Evolutionary conservation across 2,888 invertebrate genomes (phyloP).

Genomic region (Microplitis deprimator): DNA sequence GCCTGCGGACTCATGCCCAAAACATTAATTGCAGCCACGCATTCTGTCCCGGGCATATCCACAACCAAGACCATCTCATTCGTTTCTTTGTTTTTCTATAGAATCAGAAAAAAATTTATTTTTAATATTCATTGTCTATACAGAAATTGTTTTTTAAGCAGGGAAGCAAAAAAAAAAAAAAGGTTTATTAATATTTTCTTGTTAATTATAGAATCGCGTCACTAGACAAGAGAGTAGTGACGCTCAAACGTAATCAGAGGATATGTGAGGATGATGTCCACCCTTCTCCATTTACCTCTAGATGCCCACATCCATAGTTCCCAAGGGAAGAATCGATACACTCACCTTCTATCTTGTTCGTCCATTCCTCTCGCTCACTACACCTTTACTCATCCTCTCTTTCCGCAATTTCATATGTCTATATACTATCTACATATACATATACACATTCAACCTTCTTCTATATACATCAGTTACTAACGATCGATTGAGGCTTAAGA

Average conservation of each 20-base stretch:
- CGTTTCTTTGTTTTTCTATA: too few relatives aligned
- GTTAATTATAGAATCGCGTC: too few relatives aligned
- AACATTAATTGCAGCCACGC: too few relatives aligned
- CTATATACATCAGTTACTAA: neutral
- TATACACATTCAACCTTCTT: neutral
- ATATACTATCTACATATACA: neutral
- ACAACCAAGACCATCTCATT: too few relatives aligned
- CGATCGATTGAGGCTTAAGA: neutral
- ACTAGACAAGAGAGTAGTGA: too few relatives aligned
- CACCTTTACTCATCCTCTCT: slow-evolving; percentile 12
- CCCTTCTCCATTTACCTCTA: slow-evolving; percentile 38
- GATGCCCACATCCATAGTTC: slow-evolving; percentile 58
- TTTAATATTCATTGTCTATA: too few relatives aligned
- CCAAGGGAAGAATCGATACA: slow-evolving; percentile 66
- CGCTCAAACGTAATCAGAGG: neutral
- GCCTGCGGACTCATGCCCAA: too few relatives aligned
- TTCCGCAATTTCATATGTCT: neutral
- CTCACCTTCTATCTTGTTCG: slow-evolving; percentile 57
- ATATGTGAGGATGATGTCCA: slow-evolving; percentile 35
- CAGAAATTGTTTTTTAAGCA: too few relatives aligned
- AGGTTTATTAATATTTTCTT: too few relatives aligned
- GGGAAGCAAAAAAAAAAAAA: neutral
- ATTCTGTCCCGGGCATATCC: too few relatives aligned
- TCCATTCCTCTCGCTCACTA: slow-evolving; percentile 6
- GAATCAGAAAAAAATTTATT: too few relatives aligned